A percentile compares a stretch with the other conserved stretches of the same genome.
Conservation (phyloP, 2,888 invertebrate species). For the Gastracanthus pulcherrimus region DNA sequence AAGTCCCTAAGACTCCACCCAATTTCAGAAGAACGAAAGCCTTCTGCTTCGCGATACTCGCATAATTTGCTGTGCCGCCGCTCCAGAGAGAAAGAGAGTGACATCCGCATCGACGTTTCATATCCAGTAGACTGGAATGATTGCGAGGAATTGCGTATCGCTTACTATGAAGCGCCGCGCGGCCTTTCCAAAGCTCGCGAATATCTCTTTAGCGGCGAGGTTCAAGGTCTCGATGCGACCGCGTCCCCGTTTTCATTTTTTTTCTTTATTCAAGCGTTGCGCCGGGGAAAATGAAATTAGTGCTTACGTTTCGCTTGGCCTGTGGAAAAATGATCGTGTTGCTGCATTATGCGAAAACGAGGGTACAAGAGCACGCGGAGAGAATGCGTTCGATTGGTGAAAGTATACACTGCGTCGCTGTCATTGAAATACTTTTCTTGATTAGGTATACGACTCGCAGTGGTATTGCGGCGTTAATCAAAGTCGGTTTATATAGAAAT, state of each 20-base stretch:
- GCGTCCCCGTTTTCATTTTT: not conserved
- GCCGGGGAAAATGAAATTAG: constrained; percentile 15
- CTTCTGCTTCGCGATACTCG: not conserved
- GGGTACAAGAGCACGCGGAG: no score
- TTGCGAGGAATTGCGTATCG: not conserved
- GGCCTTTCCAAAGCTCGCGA: not conserved
- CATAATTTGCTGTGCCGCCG: constrained; percentile 7
- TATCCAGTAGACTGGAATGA: constrained; percentile 36
- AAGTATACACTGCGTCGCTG: not conserved
- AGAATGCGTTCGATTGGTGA: no score
- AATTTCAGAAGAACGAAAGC: no score
- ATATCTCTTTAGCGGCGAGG: not conserved
- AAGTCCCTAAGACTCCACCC: no score
- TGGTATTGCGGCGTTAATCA: not conserved
- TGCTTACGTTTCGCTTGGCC: not conserved
- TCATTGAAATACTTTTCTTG: not conserved
- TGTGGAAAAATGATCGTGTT: no score
- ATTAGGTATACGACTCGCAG: not conserved
- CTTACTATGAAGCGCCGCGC: no score
- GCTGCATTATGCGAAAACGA: no score
- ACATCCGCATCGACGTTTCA: constrained; percentile 12
- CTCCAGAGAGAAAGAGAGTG: not conserved
- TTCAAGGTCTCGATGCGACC: constrained; percentile 13
- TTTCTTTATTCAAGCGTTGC: not conserved
- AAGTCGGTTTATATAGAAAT: not conserved